These are phyloP conservation scores for Solea senegalensis DNA, from an alignment of 2,113 vertebrate species.

Conservation along the genomic window DNA sequence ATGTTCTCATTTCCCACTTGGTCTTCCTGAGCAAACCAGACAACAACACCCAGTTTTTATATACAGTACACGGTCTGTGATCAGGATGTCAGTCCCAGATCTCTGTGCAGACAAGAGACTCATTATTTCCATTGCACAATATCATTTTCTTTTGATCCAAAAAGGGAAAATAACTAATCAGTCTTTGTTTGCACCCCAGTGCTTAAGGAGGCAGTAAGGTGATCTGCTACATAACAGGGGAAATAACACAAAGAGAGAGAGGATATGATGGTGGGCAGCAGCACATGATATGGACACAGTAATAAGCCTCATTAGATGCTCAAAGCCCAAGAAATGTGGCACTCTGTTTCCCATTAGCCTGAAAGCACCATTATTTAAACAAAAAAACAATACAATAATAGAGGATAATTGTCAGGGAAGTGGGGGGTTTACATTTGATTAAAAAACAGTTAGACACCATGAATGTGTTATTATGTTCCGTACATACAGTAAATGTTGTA, in stretches of 20 bases:
- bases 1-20: too few relatives aligned
- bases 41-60: too few relatives aligned
- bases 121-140: constrained; percentile 49
- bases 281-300: constrained; percentile 21
- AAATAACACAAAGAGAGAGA: constrained; percentile 18
- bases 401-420: constrained; percentile 35
- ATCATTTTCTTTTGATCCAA: constrained; percentile 51
- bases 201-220: constrained; percentile 35
- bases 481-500: too few relatives aligned
- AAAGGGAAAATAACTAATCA: constrained; percentile 29
- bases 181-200: constrained; percentile 20
- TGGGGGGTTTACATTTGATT: neutral
- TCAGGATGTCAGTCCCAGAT: constrained; percentile 29
- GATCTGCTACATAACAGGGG: constrained; percentile 28
- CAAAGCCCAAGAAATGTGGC: constrained; percentile 40
- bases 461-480: too few relatives aligned
- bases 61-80: constrained; percentile 5
- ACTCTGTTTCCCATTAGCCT: constrained; percentile 51
- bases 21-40: too few relatives aligned
- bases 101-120: constrained; percentile 37
- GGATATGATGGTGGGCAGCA: constrained; percentile 32
- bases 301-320: constrained; percentile 59
- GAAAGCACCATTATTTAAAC: constrained; percentile 25
- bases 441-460: too few relatives aligned
- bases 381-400: constrained; percentile 30